phyloP scores from a whole-genome alignment of 2,888 invertebrate genomes.

The Drosophila merina region DNA sequence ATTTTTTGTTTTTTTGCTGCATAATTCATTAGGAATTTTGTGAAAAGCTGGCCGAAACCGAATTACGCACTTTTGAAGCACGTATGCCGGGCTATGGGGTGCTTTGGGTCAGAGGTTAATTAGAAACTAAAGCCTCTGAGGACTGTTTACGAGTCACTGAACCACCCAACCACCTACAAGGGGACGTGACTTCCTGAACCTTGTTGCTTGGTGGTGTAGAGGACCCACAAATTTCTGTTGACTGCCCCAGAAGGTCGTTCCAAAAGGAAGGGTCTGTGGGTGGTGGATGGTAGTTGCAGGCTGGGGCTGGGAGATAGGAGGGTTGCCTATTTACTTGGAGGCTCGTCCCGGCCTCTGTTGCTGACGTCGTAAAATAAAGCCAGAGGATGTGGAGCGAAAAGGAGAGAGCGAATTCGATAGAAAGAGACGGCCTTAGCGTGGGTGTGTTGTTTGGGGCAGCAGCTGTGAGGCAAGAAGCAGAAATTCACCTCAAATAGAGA shows the following conservation, averaged over 20 bases:
- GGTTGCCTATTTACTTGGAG: slow-evolving; percentile 73
- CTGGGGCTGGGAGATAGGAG: slow-evolving; percentile 29
- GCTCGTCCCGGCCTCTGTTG: slow-evolving; percentile 67
- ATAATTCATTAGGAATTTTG: slow-evolving; percentile 9
- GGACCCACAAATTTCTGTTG: slow-evolving; percentile 26
- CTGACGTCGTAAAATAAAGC: slow-evolving; percentile 70
- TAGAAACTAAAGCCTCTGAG: slow-evolving; percentile 5
- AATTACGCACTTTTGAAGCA: not conserved
- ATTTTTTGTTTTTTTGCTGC: slow-evolving; percentile 6
- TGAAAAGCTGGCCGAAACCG: not conserved
- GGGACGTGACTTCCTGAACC: slow-evolving; percentile 46
- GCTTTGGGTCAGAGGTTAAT: slow-evolving; percentile 18
- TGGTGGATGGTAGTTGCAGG: not conserved
- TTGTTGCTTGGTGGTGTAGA: slow-evolving; percentile 37
- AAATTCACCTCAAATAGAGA: slow-evolving; percentile 60
- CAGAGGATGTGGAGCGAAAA: slow-evolving; percentile 8
- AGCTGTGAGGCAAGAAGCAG: slow-evolving; percentile 74
- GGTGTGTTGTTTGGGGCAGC: slow-evolving; percentile 49
- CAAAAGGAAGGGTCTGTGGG: slow-evolving; percentile 15
- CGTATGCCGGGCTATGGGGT: not conserved
- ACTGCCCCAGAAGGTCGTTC: slow-evolving; percentile 46
- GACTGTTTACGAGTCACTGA: slow-evolving; percentile 10
- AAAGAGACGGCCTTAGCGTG: slow-evolving; percentile 20
- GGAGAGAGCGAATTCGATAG: slow-evolving; percentile 10
- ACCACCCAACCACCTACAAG: not conserved